Evolutionary conservation across 2,888 invertebrate genomes (phyloP), one percentile per base, ranked within the genome.

Genomic region (Cataglyphis altisquamis): DNA sequence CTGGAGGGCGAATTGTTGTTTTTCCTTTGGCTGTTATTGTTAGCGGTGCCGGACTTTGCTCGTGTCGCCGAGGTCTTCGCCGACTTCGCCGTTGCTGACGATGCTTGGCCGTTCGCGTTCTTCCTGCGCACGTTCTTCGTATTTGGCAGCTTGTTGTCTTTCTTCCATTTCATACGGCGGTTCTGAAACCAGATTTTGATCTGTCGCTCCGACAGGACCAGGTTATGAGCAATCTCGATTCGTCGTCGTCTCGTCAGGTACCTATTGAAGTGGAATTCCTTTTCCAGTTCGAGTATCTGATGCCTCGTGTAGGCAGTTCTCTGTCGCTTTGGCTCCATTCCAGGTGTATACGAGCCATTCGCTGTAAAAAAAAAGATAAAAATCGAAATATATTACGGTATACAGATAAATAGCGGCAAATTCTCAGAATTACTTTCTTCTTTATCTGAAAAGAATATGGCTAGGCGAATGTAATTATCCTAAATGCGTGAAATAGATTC

Each of bases 221-320:
- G 96, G 91, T 98, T 98, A 95, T 99, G 99, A 64, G 99, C 99
- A 95, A 99, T 99, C 96, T 99, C 99, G 95, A 99, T 99, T 94
- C 99, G 96, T 95, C 99, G 96, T 95, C 99, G 96, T 92, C 99
- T 96, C 85, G 99, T 99, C 95, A 99, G 96, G 96, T 99, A 99
- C 94, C 98, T 97, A 96, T 99, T 99, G 96, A 98, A 99, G 95
- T 99, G 99, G 95, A 99, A 99, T 96, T 99, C 99, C 95, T 99
- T 99, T 95, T 99, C 99, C 94, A 99, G 96, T 95, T 99, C 99
- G 95, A 99, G 96, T 94, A 99, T 99, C 96, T 99, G 99, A 96
- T 99, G 98, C 95, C 99, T 97, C 86, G 99, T 99, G 96, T 99
- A 99, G 87, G 99, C 99, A 90, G 99, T 99, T 92, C 99, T 96